These are phyloP conservation scores for Phalacrocorax aristotelis DNA, from an alignment of 2,113 vertebrate species.

Conservation along the genomic window DNA sequence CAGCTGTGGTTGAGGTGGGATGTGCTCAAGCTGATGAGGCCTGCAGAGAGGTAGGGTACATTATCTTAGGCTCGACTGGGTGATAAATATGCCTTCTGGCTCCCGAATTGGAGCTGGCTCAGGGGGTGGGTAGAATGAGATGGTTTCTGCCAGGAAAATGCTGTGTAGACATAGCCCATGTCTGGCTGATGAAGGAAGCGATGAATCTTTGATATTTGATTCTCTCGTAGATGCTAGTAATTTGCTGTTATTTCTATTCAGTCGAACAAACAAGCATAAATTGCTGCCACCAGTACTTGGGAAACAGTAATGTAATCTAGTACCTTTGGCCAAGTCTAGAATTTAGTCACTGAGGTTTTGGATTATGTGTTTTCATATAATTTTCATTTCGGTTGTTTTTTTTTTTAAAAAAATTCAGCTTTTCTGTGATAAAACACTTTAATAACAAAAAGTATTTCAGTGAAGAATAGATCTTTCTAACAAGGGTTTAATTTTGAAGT, in stretches of 20 bases:
- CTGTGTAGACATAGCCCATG: not conserved
- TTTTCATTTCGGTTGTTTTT: not conserved
- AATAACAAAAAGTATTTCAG: not conserved
- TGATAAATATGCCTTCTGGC: not conserved
- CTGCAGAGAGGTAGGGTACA: not conserved
- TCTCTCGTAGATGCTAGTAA: not conserved
- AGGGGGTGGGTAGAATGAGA: not conserved
- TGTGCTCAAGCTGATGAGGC: not conserved
- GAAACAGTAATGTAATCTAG: not conserved
- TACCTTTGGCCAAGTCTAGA: not conserved
- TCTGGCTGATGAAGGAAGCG: not conserved
- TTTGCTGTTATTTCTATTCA: not conserved
- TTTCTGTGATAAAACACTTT: not conserved
- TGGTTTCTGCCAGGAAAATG: not conserved
- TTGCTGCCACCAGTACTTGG: not conserved
- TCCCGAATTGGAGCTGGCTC: not conserved
- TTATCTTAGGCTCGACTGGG: not conserved
- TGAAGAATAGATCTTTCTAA: not conserved
- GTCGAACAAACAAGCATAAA: not conserved
- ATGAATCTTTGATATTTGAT: not conserved
- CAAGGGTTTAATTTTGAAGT: not conserved
- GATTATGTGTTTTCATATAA: not conserved
- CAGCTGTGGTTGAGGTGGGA: not conserved
- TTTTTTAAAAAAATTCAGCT: not conserved
- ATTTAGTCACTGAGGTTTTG: not conserved